Evolutionary conservation across 2,797 vertebrate genomes (phyloP).

Genomic region (Orestias chungarensis): DNA sequence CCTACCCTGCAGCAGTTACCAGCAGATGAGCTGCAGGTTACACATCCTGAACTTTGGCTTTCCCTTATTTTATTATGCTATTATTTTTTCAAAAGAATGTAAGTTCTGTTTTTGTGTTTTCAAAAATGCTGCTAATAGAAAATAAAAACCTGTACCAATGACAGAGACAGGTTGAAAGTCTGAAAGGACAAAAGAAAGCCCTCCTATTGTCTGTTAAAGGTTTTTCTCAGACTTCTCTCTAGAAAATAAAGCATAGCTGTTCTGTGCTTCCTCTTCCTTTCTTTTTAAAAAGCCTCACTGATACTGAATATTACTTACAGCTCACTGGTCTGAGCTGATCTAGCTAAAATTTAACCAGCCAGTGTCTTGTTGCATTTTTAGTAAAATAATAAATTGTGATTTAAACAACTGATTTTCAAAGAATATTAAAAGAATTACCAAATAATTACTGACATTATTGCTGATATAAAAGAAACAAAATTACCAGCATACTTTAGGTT

Average conservation of each 20-base stretch:
- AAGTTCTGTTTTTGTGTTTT: too few species aligned
- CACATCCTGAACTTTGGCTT: conserved; percentile 17
- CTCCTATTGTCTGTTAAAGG: neutral
- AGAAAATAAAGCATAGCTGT: neutral
- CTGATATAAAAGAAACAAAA: neutral
- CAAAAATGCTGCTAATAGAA: too few species aligned
- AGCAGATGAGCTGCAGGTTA: conserved; percentile 33
- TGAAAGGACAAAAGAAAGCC: neutral
- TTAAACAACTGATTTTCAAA: neutral
- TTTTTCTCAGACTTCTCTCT: neutral
- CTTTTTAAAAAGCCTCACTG: neutral
- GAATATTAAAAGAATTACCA: neutral
- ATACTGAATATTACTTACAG: neutral
- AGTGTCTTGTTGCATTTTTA: neutral
- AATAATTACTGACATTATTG: neutral
- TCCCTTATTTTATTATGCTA: conserved; percentile 10
- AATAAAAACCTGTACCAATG: too few species aligned
- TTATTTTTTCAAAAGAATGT: too few species aligned
- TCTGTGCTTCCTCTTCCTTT: neutral
- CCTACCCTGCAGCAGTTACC: conserved; percentile 33
- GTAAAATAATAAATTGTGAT: neutral
- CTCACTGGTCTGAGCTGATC: neutral
- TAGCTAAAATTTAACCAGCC: neutral
- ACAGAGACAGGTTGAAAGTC: neutral
- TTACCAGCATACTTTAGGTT: neutral